A percentile compares a stretch with the other conserved stretches of the same genome.
phyloP scores from a whole-genome alignment of 2,113 vertebrate species.

The Heliornis fulica region DNA sequence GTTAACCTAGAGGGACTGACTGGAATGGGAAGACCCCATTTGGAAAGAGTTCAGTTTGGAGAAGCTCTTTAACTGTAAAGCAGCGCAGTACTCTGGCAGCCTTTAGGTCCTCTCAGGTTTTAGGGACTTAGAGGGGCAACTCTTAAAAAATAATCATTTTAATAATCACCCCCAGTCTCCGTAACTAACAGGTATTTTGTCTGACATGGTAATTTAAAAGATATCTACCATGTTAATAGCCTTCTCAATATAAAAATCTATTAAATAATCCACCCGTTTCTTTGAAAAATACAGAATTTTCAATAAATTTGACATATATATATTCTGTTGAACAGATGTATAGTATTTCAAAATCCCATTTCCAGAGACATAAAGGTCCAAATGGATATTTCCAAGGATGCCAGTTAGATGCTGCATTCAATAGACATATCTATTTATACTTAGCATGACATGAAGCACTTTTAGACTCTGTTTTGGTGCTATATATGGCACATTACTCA shows the following conservation, averaged over 20 bases:
- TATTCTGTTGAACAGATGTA: background rate
- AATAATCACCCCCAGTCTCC: background rate
- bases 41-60: background rate
- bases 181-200: background rate
- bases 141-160: background rate
- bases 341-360: slow-evolving; percentile 9
- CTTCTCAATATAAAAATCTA: background rate
- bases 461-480: slow-evolving; percentile 50
- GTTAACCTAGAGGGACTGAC: background rate
- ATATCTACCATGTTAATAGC: background rate
- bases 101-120: background rate
- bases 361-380: slow-evolving; percentile 32
- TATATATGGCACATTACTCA: slow-evolving; percentile 64
- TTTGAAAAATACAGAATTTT: background rate
- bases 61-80: background rate
- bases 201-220: background rate
- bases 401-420: slow-evolving; percentile 20
- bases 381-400: slow-evolving; percentile 8
- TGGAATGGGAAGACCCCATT: background rate
- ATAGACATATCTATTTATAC: slow-evolving; percentile 50
- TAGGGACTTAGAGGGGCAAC: background rate
- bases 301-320: background rate
- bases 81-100: background rate
- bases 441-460: slow-evolving; percentile 20
- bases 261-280: background rate